These are phyloP conservation scores for Carcina quercana DNA, from an alignment of 2,888 invertebrate genomes.

Conservation along the genomic window DNA sequence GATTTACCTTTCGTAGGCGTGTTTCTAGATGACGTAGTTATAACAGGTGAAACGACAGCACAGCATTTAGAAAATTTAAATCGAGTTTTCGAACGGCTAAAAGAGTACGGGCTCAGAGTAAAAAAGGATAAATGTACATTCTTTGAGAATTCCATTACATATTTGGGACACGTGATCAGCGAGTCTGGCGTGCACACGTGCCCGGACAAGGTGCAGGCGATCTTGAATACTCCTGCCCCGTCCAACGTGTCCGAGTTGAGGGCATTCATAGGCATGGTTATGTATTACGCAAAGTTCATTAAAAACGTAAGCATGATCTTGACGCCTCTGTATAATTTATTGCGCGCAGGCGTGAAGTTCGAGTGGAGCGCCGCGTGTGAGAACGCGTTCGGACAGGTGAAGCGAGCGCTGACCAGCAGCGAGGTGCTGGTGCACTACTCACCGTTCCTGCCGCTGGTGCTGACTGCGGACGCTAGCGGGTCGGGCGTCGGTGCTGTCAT, in stretches of 20 bases:
- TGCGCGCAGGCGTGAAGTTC: constrained; percentile 11
- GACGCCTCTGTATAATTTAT: constrained; percentile 16
- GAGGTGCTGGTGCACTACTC: constrained; percentile 13
- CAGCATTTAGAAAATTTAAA: constrained; percentile 5
- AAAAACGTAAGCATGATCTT: constrained; percentile 15
- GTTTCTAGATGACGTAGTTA: constrained; percentile 10
- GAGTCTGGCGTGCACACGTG: constrained; percentile 6
- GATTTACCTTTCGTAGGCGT: constrained; percentile 2
- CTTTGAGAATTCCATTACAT: background rate
- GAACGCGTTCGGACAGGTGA: constrained; percentile 13
- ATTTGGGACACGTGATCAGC: constrained; percentile 5
- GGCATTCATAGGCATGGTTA: constrained; percentile 6
- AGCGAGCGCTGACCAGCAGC: constrained; percentile 8
- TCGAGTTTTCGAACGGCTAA: constrained; percentile 6
- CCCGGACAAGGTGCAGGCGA: constrained; percentile 7
- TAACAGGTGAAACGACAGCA: constrained; percentile 1
- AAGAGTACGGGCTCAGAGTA: constrained; percentile 3
- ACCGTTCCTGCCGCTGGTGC: constrained; percentile 6
- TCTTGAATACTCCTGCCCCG: constrained; percentile 3
- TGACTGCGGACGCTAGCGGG: constrained; percentile 10
- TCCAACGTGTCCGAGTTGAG: constrained; percentile 2
- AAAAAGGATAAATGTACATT: constrained; percentile 8
- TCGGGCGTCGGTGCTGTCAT: constrained; percentile 7
- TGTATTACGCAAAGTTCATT: constrained; percentile 17
- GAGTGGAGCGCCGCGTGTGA: constrained; percentile 14